A percentile compares a stretch with the other conserved stretches of the same genome.
phyloP scores from a whole-genome alignment of 1,140 invertebrate genomes.

The Dendrolimus kikuchii region DNA sequence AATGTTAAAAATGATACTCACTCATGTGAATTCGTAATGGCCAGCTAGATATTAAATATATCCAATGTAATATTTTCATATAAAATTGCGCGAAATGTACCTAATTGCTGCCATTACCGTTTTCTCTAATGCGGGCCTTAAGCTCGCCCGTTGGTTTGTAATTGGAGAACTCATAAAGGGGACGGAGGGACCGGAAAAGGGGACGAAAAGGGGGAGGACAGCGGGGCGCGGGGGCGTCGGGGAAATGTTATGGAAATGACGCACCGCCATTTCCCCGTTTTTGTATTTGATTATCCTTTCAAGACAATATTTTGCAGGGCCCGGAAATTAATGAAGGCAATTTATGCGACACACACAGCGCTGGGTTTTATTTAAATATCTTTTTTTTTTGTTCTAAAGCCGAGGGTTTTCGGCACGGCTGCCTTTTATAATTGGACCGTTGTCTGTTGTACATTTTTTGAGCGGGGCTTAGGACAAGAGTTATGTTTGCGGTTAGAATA shows the following conservation, averaged over 20 bases:
- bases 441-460: constrained; percentile 30
- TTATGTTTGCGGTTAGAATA: constrained; percentile 42
- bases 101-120: constrained; percentile 58
- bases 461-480: constrained; percentile 36
- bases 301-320: constrained; percentile 69
- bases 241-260: constrained; percentile 69
- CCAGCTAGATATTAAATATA: no score
- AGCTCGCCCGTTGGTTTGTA: constrained; percentile 59
- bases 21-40: no score
- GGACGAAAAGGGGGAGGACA: constrained; percentile 41
- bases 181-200: constrained; percentile 54
- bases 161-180: constrained; percentile 65
- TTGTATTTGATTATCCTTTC: constrained; percentile 72
- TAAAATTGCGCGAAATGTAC: constrained; percentile 17
- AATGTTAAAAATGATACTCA: no score
- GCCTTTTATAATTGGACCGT: constrained; percentile 58
- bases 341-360: constrained; percentile 67
- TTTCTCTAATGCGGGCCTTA: constrained; percentile 65
- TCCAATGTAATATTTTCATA: not conserved
- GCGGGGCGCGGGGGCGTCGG: constrained; percentile 22
- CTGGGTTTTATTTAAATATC: constrained; percentile 68
- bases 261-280: constrained; percentile 69
- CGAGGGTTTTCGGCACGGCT: constrained; percentile 40
- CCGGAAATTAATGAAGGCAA: constrained; percentile 70
- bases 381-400: constrained; percentile 49